Base-by-base conservation (phyloP, 2,888 invertebrate genomes). In the Philaethria dido region DNA sequence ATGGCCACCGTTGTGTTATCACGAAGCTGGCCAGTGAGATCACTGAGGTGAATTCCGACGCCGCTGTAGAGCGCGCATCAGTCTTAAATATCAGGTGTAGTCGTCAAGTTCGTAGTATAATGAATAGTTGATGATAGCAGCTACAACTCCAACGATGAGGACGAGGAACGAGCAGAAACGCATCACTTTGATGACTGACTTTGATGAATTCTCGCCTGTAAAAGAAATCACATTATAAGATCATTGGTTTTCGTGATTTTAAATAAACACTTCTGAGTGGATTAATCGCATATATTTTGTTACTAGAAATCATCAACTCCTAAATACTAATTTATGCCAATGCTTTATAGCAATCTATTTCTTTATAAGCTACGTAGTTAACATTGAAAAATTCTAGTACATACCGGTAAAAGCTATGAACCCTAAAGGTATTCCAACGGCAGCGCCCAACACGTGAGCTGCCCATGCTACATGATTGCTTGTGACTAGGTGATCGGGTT, bases 381-480 rank as follows among this genome's bases (percentile, higher is more conserved):
- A n/a, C n/a, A n/a, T 29, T 29, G 29, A 29, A 29, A 29, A 29
- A 29, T 4, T 29, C n/a, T 16, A 0, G 13, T 25, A 45, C 29
- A 33, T 60, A 92, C 89, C 92, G 59, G 81, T 88, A 74, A 93
- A 95, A 11, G 94, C 81, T 13, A 95, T 82, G 66, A 95, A 93
- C 6, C 95, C 95, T 3, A 95, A 77, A 6, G 95, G 87, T 1
- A 95, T 85, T 0, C 96, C 96, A 0, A 94, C 92, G 0, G 94
- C 80, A 3, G 95, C 96, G 4, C 96, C 96, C 6, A 95, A 93
- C 16, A 93, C 87, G 79, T 96, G 96, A 5, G 96, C 96, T 0
- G 95, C 94, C 94, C 96, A 94, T 47, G 96, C 95, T 69, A 96
- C 93, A 72, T 84, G 82, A 18, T 81, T 82, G 59, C 73, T 71